Percentiles rank a stretch among this genome's conserved stretches.
Evolutionary conservation across 2,888 invertebrate species (phyloP).

Genomic region (Tipula unca): DNA sequence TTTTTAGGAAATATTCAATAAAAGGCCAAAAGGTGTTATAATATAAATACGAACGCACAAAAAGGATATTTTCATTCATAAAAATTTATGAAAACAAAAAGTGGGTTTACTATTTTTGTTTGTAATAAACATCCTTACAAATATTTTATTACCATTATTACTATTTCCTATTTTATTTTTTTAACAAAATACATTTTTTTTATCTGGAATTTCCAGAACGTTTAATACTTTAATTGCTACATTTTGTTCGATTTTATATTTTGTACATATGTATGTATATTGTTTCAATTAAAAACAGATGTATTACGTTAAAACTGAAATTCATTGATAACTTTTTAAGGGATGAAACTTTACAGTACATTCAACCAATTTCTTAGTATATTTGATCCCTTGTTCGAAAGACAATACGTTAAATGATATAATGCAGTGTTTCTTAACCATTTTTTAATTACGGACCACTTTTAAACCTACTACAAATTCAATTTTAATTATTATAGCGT

Average conservation of each 20-base stretch:
- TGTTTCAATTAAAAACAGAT: neutral
- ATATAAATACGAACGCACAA: no score
- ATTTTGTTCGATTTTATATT: no score
- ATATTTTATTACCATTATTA: neutral
- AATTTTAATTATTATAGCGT: no score
- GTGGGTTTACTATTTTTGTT: neutral
- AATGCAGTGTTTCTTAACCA: no score
- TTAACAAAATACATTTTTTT: neutral
- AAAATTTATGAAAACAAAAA: neutral
- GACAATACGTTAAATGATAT: neutral
- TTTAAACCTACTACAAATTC: no score
- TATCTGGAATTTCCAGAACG: neutral
- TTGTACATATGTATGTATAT: neutral
- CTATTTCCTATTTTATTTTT: neutral
- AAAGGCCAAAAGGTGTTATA: neutral
- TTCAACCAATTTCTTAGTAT: neutral
- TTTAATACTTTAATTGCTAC: neutral
- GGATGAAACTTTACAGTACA: neutral
- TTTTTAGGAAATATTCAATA: neutral
- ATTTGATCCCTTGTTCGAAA: neutral
- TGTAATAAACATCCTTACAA: neutral
- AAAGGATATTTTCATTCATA: neutral
- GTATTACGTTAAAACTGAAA: neutral
- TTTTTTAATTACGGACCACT: no score
- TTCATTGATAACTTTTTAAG: neutral